Evolutionary conservation across 2,888 invertebrate genomes (phyloP).

Genomic region (Heliconius cydno): DNA sequence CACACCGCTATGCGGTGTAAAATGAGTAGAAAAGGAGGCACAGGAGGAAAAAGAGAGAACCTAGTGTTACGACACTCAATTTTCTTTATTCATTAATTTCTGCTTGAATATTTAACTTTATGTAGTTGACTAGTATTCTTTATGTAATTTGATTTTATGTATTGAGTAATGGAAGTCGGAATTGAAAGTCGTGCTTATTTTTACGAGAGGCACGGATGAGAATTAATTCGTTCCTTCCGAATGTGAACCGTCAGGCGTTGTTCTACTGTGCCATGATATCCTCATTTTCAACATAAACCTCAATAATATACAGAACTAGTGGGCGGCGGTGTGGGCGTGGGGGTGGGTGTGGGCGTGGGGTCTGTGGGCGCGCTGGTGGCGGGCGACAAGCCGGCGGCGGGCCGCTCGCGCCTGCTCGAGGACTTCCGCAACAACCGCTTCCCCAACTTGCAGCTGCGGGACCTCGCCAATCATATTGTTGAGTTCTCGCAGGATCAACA

Average conservation of each 20-base stretch:
- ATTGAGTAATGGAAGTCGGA: not conserved
- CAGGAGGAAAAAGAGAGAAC: not conserved
- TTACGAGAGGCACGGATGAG: not conserved
- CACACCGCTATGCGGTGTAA: not conserved
- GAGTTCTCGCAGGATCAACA: slow-evolving; percentile 99
- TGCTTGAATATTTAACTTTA: not conserved
- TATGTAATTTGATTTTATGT: no score
- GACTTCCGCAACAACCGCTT: slow-evolving; percentile 97
- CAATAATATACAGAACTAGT: slow-evolving; percentile 62
- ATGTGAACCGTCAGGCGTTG: no score
- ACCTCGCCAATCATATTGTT: slow-evolving; percentile 98
- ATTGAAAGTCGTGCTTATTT: not conserved
- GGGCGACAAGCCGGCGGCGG: slow-evolving; percentile 82
- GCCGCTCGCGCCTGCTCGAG: slow-evolving; percentile 95
- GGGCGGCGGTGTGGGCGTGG: slow-evolving; percentile 62
- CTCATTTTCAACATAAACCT: not conserved
- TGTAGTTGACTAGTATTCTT: not conserved
- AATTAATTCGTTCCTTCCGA: not conserved
- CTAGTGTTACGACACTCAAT: not conserved
- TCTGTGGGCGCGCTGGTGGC: slow-evolving; percentile 67
- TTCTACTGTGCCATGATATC: no score
- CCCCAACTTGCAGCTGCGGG: slow-evolving; percentile 94
- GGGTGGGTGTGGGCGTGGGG: slow-evolving; percentile 53
- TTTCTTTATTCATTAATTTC: not conserved
- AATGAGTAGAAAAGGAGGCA: no score